Conservation (phyloP, 2,797 vertebrate genomes). For the Eupleurogrammus muticus region DNA sequence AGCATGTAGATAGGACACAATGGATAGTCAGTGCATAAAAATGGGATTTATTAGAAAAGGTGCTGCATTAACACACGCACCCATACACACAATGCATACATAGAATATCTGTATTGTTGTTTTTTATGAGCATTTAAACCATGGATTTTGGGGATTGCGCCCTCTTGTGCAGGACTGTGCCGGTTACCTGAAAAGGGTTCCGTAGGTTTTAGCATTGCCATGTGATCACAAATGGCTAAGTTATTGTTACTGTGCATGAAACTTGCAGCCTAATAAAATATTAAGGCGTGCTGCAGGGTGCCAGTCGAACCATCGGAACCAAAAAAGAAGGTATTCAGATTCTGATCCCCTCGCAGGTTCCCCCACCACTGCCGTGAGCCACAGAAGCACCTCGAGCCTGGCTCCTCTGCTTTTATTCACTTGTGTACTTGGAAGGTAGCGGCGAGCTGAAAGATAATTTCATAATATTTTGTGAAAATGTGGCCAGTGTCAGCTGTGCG, state of each 20-base stretch:
- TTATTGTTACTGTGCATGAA: slow-evolving; percentile 84
- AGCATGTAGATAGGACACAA: slow-evolving; percentile 64
- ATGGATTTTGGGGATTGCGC: slow-evolving; percentile 50
- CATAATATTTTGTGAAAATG: slow-evolving; percentile 56
- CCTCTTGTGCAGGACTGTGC: slow-evolving; percentile 74
- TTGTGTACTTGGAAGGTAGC: slow-evolving; percentile 11
- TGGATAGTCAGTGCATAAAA: slow-evolving; percentile 44
- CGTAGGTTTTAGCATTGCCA: slow-evolving; percentile 62
- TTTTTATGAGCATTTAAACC: slow-evolving; percentile 65
- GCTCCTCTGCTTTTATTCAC: slow-evolving; percentile 10
- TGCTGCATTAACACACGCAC: slow-evolving; percentile 4
- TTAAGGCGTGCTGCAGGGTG: slow-evolving; percentile 78
- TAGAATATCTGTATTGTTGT: slow-evolving; percentile 47
- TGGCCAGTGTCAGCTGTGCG: slow-evolving; percentile 30
- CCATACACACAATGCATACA: slow-evolving; percentile 10
- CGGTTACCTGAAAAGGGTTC: slow-evolving; percentile 61
- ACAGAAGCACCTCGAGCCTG: slow-evolving; percentile 23
- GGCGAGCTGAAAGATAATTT: slow-evolving; percentile 18
- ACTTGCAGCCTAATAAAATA: slow-evolving; percentile 83
- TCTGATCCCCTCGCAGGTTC: slow-evolving; percentile 23
- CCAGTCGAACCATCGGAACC: slow-evolving; percentile 57
- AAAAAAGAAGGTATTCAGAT: slow-evolving; percentile 28
- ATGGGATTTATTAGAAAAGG: slow-evolving; percentile 48
- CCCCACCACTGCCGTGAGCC: slow-evolving; percentile 32
- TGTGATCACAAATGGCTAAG: slow-evolving; percentile 78